Conservation (phyloP, 2,888 invertebrate genomes). For the Ophioninae sp. region DNA sequence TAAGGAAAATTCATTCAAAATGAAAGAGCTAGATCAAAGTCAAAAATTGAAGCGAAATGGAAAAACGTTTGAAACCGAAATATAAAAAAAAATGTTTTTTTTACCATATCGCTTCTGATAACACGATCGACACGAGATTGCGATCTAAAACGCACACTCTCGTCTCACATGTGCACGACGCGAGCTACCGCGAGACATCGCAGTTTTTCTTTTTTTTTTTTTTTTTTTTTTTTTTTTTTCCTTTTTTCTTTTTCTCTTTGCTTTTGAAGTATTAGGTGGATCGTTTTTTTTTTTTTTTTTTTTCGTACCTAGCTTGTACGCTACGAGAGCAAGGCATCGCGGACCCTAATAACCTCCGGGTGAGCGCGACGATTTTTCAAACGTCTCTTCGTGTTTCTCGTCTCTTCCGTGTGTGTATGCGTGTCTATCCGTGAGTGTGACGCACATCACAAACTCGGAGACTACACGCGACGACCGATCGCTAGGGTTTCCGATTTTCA, state of each 20-base stretch:
- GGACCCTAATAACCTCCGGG: conserved; percentile 56
- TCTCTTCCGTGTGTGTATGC: conserved; percentile 22
- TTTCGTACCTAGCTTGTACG: conserved; percentile 22
- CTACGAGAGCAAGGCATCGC: conserved; percentile 39
- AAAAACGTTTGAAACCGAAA: neutral
- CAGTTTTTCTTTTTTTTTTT: neutral
- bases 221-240: conserved; percentile 52
- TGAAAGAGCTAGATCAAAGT: neutral
- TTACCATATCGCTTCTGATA: neutral
- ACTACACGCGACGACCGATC: neutral
- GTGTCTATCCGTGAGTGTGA: conserved; percentile 13
- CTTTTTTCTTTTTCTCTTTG: too few relatives aligned
- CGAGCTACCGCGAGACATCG: conserved; percentile 26
- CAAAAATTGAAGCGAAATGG: neutral
- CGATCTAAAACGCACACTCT: conserved; percentile 36
- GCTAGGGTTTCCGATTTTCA: neutral
- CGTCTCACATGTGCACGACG: conserved; percentile 69
- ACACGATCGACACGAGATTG: conserved; percentile 21
- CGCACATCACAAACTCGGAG: conserved; percentile 39
- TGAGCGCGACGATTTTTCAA: conserved; percentile 67
- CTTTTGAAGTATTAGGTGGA: too few relatives aligned
- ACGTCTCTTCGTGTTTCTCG: conserved; percentile 59
- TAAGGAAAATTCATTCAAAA: conserved; percentile 40
- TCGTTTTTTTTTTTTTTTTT: conserved; percentile 55
- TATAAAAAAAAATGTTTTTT: neutral